Conservation (phyloP, 2,113 vertebrate genomes). For the Myrmecophaga tridactyla region DNA sequence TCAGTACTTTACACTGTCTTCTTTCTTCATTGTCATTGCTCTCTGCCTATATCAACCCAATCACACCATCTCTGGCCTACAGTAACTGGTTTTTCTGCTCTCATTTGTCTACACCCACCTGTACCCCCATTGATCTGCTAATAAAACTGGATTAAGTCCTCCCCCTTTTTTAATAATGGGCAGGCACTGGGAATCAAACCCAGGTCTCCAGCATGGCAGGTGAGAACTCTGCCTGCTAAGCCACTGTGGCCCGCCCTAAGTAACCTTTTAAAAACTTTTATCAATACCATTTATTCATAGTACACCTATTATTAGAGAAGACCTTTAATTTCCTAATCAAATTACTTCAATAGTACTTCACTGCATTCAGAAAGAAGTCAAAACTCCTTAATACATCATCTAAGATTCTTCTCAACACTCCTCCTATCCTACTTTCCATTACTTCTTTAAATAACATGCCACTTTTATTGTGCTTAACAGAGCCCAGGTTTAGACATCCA, state of each 20-base stretch:
- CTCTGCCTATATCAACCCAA: neutral
- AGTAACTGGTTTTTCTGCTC: neutral
- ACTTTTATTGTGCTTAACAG: neutral
- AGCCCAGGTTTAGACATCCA: neutral
- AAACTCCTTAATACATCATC: neutral
- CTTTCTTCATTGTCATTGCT: neutral
- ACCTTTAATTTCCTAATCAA: neutral
- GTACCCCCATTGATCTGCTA: neutral
- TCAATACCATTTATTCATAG: neutral
- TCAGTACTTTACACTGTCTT: neutral
- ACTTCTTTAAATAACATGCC: neutral
- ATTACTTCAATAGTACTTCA: neutral
- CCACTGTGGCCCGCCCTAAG: too few species aligned
- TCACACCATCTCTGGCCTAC: neutral
- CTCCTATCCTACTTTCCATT: neutral
- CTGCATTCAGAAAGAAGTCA: neutral
- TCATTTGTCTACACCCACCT: neutral
- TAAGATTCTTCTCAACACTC: neutral
- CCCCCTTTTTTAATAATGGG: too few species aligned
- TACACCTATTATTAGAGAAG: neutral
- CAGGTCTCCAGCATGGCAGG: too few species aligned
- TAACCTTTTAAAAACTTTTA: neutral
- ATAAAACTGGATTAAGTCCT: neutral
- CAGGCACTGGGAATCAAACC: too few species aligned
- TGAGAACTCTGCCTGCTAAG: too few species aligned